Evolutionary conservation across 2,797 vertebrate genomes (phyloP).

Genomic region (Remorina albescens): DNA sequence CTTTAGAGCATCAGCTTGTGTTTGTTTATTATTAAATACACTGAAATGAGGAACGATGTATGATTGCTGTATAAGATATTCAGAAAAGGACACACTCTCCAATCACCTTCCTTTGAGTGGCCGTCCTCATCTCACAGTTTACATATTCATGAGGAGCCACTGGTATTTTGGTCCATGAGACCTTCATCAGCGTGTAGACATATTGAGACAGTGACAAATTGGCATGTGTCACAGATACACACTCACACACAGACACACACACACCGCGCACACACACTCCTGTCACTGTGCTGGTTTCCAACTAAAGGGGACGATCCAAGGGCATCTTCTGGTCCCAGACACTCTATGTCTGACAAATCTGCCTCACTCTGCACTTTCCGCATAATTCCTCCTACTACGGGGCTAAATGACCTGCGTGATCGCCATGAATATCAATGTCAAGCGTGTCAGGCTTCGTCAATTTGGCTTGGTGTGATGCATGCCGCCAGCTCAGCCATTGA

Average conservation of each 20-base stretch:
- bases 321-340: constrained; percentile 66
- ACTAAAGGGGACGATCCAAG: constrained; percentile 65
- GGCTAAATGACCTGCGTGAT: constrained; percentile 72
- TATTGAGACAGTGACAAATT: constrained; percentile 69
- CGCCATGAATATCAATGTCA: constrained; percentile 81
- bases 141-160: constrained; percentile 68
- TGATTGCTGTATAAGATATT: constrained; percentile 35
- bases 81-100: constrained; percentile 52
- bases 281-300: constrained; percentile 42
- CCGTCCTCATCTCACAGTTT: constrained; percentile 44
- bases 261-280: constrained; percentile 13
- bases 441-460: constrained; percentile 47
- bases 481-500: constrained; percentile 25
- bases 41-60: constrained; percentile 5
- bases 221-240: constrained; percentile 10
- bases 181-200: constrained; percentile 65
- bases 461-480: constrained; percentile 57
- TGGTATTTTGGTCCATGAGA: constrained; percentile 57
- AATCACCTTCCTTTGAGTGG: constrained; percentile 35
- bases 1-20: constrained; percentile 5
- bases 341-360: constrained; percentile 64
- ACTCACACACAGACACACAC: neutral
- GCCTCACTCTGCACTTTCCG: constrained; percentile 66
- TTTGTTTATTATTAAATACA: constrained; percentile 23
- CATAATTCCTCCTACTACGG: constrained; percentile 60